Evolutionary conservation across 2,888 invertebrate species (phyloP).

Genomic region (Cheilosia soror): DNA sequence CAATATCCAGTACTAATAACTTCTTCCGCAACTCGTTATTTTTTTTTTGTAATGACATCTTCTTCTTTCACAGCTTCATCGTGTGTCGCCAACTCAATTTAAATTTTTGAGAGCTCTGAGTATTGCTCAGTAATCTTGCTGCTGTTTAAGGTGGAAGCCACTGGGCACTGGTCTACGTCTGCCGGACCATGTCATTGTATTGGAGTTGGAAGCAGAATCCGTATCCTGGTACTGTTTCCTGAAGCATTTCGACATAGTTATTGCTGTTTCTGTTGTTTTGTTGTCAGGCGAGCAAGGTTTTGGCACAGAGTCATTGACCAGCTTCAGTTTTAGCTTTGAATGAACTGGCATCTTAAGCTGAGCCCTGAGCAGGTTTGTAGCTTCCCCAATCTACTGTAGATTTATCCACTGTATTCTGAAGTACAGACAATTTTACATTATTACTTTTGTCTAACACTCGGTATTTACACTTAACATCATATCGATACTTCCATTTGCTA

Average conservation of each 20-base stretch:
- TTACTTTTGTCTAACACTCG: no score
- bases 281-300: slow-evolving; percentile 8
- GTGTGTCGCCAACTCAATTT: slow-evolving; percentile 2
- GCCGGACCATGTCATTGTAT: slow-evolving; percentile 4
- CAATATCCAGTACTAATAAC: background rate
- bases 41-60: no score
- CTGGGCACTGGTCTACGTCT: slow-evolving; percentile 9
- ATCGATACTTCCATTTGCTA: no score
- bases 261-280: background rate
- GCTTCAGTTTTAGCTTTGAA: slow-evolving; percentile 5
- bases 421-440: no score
- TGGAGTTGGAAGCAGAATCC: background rate
- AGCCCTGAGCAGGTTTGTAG: slow-evolving; percentile 15
- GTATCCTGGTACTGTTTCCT: slow-evolving; percentile 9
- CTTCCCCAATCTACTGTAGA: slow-evolving; percentile 10
- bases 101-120: slow-evolving; percentile 9
- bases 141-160: slow-evolving; percentile 8
- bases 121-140: slow-evolving; percentile 21
- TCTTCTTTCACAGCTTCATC: no score
- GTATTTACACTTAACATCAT: no score
- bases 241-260: slow-evolving; percentile 2
- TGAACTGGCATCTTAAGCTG: slow-evolving; percentile 11
- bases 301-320: background rate
- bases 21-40: background rate
- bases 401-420: slow-evolving; percentile 7